Percentiles rank a stretch among this genome's conserved stretches.
Evolutionary conservation across 2,888 invertebrate species (phyloP).

Genomic region (Molorchus minor): DNA sequence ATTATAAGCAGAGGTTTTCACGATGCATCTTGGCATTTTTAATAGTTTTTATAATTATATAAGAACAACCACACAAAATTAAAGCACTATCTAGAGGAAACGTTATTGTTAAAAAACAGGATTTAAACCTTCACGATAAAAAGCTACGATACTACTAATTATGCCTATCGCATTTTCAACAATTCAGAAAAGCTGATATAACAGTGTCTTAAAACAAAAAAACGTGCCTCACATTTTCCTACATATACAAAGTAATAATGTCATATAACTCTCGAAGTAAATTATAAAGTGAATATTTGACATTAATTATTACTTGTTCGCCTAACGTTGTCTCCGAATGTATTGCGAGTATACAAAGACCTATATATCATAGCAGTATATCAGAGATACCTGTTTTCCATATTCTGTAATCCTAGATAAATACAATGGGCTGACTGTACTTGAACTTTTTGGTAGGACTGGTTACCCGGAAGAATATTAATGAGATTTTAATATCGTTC

Average conservation of each 20-base stretch:
- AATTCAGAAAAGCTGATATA: too few species aligned
- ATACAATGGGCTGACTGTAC: conserved; percentile 3
- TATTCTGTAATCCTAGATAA: conserved; percentile 4
- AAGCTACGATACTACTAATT: too few species aligned
- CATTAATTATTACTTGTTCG: not conserved
- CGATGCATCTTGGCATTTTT: too few species aligned
- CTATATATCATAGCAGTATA: not conserved
- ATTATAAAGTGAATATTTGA: not conserved
- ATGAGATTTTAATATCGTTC: not conserved
- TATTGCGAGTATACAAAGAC: not conserved
- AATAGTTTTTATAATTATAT: too few species aligned
- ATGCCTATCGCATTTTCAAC: too few species aligned
- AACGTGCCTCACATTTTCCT: not conserved
- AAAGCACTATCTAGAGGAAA: too few species aligned
- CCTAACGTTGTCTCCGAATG: not conserved
- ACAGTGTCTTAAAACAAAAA: too few species aligned
- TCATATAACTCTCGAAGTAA: not conserved
- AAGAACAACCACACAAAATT: too few species aligned
- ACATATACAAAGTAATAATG: not conserved
- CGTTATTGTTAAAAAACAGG: too few species aligned
- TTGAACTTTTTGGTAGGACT: conserved; percentile 2
- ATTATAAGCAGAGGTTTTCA: too few species aligned
- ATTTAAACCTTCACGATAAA: too few species aligned
- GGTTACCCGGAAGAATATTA: not conserved
- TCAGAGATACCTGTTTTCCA: not conserved